phyloP scores from a whole-genome alignment of 2,113 vertebrate species.

The Oncorhynchus keta region DNA sequence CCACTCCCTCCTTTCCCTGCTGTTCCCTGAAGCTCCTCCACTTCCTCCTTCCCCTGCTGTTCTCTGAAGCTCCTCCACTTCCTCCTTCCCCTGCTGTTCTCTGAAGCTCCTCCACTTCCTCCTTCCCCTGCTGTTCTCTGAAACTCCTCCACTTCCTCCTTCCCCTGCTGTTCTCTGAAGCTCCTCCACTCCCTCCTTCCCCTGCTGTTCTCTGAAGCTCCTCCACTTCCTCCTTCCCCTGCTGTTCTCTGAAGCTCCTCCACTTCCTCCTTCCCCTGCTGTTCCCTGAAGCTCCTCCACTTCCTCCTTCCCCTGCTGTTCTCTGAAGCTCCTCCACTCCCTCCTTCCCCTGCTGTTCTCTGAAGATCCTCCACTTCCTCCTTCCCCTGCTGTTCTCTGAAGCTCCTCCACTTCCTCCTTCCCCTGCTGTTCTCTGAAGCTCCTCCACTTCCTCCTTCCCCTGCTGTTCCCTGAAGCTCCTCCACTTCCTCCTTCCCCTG shows the following conservation, averaged over 20 bases:
- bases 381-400: background rate
- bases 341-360: background rate
- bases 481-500: too few species aligned
- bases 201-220: conserved; percentile 1
- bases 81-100: too few species aligned
- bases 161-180: background rate
- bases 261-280: too few species aligned
- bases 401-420: background rate
- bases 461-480: background rate
- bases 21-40: too few species aligned
- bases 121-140: background rate
- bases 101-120: too few species aligned
- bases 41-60: too few species aligned
- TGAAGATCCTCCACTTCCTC: background rate
- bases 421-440: background rate
- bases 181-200: too few species aligned
- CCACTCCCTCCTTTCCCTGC: too few species aligned
- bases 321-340: background rate
- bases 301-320: too few species aligned
- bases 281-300: background rate
- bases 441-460: too few species aligned
- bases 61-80: too few species aligned
- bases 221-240: too few species aligned
- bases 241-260: conserved; percentile 2
- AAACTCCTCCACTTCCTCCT: background rate